Base-by-base conservation (phyloP, 2,113 vertebrate species). In the Hypomesus transpacificus region DNA sequence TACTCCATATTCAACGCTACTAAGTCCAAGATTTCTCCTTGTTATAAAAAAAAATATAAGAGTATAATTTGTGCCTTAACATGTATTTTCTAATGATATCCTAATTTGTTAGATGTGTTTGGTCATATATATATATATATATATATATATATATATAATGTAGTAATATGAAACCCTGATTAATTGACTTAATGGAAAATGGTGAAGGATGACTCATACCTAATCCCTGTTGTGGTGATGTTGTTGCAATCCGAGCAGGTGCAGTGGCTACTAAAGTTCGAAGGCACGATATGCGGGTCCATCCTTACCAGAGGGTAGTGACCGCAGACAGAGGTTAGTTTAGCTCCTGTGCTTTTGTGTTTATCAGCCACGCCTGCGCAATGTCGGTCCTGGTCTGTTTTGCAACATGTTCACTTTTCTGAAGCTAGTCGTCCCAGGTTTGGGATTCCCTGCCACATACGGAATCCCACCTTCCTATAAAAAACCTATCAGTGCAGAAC, bases 231-330 rank as follows among this genome's bases (percentile, higher is more conserved):
- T 91, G 92, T 95, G 94, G 93, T 95, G 87, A 94, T 88, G 82
- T 95, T 79, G 75, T 95, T 95, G 91, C 92, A 92, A 94, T 95
- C 93, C 93, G 93, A 95, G 93, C 95, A 96, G 95, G 95, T 95
- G 95, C 94, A 88, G 94, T 96, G 94, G 91, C 95, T 91, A 92
- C 94, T 95, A 96, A 96, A 93, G 93, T 95, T 92, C 94, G 95
- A 93, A 95, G 95, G 93, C 94, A 94, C 89, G 94, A 95, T 91
- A 91, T 95, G 94, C 94, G 95, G 82, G 94, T 96, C 92, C 95
- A 95, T 95, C 95, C 95, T 95, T 96, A 96, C 94, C 94, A 95
- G 94, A 96, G 95, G 95, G 89, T 94, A 92, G 93, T 95, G 94
- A 94, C 93, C 94, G 93, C 94, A 94, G 95, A 95, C 93, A 88